Evolutionary conservation across 92 coral and sea anemone species (phyloP).

Genomic region (Chrysogorgia sp.): DNA sequence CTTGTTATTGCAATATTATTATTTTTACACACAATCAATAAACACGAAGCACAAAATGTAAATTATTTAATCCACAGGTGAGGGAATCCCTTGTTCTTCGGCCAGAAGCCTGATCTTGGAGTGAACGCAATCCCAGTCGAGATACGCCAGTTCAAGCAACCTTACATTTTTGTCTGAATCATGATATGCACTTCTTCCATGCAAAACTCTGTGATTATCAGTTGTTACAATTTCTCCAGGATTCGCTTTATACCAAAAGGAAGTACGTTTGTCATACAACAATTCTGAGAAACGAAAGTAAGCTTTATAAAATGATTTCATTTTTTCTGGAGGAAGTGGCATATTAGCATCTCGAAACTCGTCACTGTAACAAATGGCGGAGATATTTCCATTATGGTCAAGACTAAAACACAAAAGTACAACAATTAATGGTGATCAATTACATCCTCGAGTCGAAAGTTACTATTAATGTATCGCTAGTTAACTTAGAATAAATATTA

Average conservation of each 20-base stretch:
- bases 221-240: constrained; percentile 78
- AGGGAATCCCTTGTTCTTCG: constrained; percentile 49
- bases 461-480: too few species aligned
- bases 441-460: too few species aligned
- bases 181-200: constrained; percentile 72
- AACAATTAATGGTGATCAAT: too few species aligned
- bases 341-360: constrained; percentile 38
- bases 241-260: constrained; percentile 51
- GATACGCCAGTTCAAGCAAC: constrained; percentile 67
- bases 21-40: too few species aligned
- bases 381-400: neutral
- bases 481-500: too few species aligned
- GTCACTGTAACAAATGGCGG: constrained; percentile 20
- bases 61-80: constrained; percentile 33
- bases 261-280: constrained; percentile 2
- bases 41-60: too few species aligned
- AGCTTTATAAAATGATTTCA: constrained; percentile 35
- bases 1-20: too few species aligned
- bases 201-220: constrained; percentile 80
- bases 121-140: constrained; percentile 90
- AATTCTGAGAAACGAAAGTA: constrained; percentile 33
- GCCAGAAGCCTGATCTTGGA: constrained; percentile 75
- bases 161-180: constrained; percentile 59
- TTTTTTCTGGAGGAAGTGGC: constrained; percentile 5
- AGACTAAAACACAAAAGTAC: constrained; percentile 2